Evolutionary conservation across 2,888 invertebrate species (phyloP).

Genomic region (Gnatocerus cornutus): DNA sequence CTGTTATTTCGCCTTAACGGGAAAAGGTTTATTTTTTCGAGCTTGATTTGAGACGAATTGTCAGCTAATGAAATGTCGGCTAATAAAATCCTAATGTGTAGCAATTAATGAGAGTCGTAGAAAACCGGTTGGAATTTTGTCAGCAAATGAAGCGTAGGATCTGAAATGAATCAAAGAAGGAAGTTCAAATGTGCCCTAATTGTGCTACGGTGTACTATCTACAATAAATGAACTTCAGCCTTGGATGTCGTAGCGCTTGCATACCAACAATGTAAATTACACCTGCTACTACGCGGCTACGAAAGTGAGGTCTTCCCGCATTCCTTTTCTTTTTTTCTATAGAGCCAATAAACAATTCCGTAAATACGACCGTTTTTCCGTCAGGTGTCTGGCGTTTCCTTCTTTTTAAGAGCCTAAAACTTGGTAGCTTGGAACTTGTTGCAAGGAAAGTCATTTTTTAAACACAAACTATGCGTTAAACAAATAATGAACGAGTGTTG

Average conservation of each 20-base stretch:
- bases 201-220: not conserved
- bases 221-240: constrained; percentile 12
- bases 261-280: constrained; percentile 26
- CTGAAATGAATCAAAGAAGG: constrained; percentile 23
- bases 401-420: constrained; percentile 13
- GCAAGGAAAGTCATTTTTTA: constrained; percentile 11
- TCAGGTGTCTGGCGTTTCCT: not conserved
- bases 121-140: constrained; percentile 30
- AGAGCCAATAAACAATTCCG: constrained; percentile 10
- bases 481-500: constrained; percentile 12
- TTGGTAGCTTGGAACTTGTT: constrained; percentile 19
- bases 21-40: constrained; percentile 4
- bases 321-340: constrained; percentile 25
- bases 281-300: constrained; percentile 22
- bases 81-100: constrained; percentile 25
- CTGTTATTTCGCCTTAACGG: constrained; percentile 22
- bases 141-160: constrained; percentile 15
- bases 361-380: not conserved
- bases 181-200: constrained; percentile 1
- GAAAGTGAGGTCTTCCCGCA: constrained; percentile 36
- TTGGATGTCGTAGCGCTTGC: not conserved
- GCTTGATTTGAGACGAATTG: constrained; percentile 5
- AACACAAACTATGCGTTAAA: constrained; percentile 5
- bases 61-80: constrained; percentile 1
- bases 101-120: constrained; percentile 21